Conservation (phyloP, 2,888 invertebrate genomes). For the Parapristionchus giblindavisi region DNA sequence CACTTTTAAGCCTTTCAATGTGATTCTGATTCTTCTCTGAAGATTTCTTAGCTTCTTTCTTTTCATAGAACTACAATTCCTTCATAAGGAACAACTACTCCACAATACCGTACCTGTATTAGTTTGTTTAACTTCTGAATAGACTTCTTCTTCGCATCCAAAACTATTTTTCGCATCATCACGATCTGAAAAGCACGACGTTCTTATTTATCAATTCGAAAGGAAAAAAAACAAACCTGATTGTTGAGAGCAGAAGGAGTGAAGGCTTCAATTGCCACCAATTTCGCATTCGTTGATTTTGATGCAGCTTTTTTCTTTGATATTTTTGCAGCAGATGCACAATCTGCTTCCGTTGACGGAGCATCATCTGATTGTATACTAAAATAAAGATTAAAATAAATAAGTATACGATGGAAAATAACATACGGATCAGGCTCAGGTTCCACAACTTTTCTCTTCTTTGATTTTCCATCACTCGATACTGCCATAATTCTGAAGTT, state of each 20-base stretch:
- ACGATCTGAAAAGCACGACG: conserved; percentile 18
- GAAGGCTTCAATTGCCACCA: conserved; percentile 11
- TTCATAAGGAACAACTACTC: neutral
- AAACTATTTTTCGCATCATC: conserved; percentile 9
- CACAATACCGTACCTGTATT: neutral
- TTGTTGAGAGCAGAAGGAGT: conserved; percentile 30
- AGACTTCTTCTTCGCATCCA: neutral
- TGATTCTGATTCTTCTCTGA: neutral
- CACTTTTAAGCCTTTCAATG: too few relatives aligned
- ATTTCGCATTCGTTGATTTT: too few relatives aligned
- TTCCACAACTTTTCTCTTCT: too few relatives aligned
- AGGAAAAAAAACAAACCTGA: neutral
- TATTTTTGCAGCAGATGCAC: too few relatives aligned
- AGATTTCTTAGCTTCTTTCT: neutral
- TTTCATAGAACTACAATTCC: neutral
- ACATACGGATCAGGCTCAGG: too few relatives aligned
- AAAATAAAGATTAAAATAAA: too few relatives aligned
- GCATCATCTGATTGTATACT: too few relatives aligned
- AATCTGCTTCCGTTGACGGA: too few relatives aligned
- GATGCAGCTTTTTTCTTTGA: neutral
- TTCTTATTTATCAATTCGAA: neutral
- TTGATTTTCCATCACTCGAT: neutral
- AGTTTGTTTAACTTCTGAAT: conserved; percentile 1
- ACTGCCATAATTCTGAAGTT: too few relatives aligned
- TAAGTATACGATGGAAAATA: too few relatives aligned